Percentiles rank a stretch among this genome's conserved stretches.
These are phyloP conservation scores for Silurus asotus DNA, from an alignment of 2,113 vertebrate genomes.

Conservation along the genomic window DNA sequence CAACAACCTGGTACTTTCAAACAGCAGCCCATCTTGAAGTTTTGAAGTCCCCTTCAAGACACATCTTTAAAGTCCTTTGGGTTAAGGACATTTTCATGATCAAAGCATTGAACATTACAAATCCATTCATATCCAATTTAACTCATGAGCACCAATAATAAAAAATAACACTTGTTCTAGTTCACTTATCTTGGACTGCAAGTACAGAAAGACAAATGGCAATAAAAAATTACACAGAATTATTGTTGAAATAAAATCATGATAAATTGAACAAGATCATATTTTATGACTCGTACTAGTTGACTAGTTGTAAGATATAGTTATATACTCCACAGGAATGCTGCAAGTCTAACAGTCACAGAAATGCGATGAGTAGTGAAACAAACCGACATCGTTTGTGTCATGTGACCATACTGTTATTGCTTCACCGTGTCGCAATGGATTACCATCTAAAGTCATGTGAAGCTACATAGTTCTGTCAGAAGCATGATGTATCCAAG, in stretches of 20 bases:
- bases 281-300: constrained; percentile 68
- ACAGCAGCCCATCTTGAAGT: constrained; percentile 32
- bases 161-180: constrained; percentile 65
- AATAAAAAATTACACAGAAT: constrained; percentile 72
- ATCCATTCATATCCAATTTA: constrained; percentile 42
- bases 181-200: constrained; percentile 72
- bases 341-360: constrained; percentile 66
- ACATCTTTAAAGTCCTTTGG: constrained; percentile 63
- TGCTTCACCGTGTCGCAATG: constrained; percentile 59
- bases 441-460: constrained; percentile 57
- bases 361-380: constrained; percentile 55
- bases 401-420: constrained; percentile 60
- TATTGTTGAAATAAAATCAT: constrained; percentile 72
- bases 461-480: constrained; percentile 45
- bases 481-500: constrained; percentile 18
- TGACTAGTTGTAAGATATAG: constrained; percentile 57
- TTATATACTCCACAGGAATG: constrained; percentile 67
- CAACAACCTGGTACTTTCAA: constrained; percentile 48
- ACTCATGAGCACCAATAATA: constrained; percentile 69
- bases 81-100: constrained; percentile 57
- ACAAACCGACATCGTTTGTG: constrained; percentile 56
- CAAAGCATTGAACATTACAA: constrained; percentile 47
- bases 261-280: constrained; percentile 74
- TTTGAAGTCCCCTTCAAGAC: constrained; percentile 56
- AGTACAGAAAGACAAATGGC: constrained; percentile 76